Evolutionary conservation across 2,797 vertebrate genomes (phyloP), one percentile per base, ranked within the genome.

Genomic region (Poecile montanus): DNA sequence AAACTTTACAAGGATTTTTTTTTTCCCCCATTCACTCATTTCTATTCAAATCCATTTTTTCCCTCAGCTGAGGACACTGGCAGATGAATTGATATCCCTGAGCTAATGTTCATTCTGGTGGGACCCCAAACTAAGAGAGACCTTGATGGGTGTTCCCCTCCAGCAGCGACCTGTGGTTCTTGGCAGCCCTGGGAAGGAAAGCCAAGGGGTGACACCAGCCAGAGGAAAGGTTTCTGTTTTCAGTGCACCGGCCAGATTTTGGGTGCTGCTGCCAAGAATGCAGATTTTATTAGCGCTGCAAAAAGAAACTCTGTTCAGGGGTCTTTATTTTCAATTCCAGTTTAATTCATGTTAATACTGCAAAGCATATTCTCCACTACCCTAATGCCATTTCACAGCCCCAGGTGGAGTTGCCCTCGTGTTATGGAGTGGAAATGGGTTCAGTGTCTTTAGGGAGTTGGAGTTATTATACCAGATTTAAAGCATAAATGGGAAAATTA

Each of bases 261-360:
- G 58, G 57, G 48, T 2, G 2, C 54, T 51, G 81, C 62, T 97
- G 93, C 90, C 93, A 97, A 94, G 84, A 97, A 88, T 44, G 81
- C 74, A 95, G 73, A 91, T 92, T 96, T 95, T 89, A 92, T 93
- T 96, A 88, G 79, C 1, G 14, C 58, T 71, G 61, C 65, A 88
- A 83, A 94, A 86, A 89, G 74, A 75, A 91, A 42, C 60, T 75
- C 27, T 29, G 22, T 94, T 93, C 34, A 40, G 40, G 68, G 57
- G 63, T 76, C 72, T 94, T 72, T 77, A 71, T 89, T 93, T 95
- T 83, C 71, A 93, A 60, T 90, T 94, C 65, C 73, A 57, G 22
- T 92, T 88, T 93, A 92, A 95, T 91, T 91, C 70, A 89, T 88
- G 58, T 71, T 94, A 95, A 53, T 63, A 54, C 23, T 84, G 80